Conservation (phyloP, 2,113 vertebrate genomes). For the Arothron firmamentum region DNA sequence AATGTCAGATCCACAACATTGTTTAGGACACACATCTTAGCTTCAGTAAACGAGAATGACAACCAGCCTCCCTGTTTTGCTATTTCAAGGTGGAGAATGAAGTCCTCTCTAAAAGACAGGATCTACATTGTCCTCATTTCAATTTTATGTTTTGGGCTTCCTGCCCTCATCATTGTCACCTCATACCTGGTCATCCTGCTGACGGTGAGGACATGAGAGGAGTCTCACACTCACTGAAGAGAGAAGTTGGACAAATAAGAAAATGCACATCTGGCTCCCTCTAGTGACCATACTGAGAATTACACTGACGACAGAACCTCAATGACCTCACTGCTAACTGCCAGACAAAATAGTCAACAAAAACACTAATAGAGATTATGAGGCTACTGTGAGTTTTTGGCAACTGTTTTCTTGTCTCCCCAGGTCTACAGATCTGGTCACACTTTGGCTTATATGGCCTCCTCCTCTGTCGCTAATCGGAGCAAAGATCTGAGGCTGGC, state of each 20-base stretch:
- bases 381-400: not conserved
- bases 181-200: conserved; percentile 55
- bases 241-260: not conserved
- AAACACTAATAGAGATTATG: too few species aligned
- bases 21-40: not conserved
- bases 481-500: conserved; percentile 57
- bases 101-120: conserved; percentile 33
- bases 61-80: not conserved
- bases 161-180: conserved; percentile 37
- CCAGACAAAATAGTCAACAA: too few species aligned
- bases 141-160: conserved; percentile 48
- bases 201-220: conserved; percentile 36
- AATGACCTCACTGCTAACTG: too few species aligned
- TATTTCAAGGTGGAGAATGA: conserved; percentile 57
- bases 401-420: not conserved
- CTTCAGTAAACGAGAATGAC: not conserved
- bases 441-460: conserved; percentile 50
- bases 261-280: conserved; percentile 3
- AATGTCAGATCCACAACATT: not conserved
- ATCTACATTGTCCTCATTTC: conserved; percentile 51
- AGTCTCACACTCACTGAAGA: not conserved
- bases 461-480: conserved; percentile 25
- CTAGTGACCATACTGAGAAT: not conserved
- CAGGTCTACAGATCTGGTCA: conserved; percentile 54
- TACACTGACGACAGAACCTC: too few species aligned